Evolutionary conservation across 2,797 vertebrate genomes (phyloP).

Genomic region (Neosilurus mollespiculum): DNA sequence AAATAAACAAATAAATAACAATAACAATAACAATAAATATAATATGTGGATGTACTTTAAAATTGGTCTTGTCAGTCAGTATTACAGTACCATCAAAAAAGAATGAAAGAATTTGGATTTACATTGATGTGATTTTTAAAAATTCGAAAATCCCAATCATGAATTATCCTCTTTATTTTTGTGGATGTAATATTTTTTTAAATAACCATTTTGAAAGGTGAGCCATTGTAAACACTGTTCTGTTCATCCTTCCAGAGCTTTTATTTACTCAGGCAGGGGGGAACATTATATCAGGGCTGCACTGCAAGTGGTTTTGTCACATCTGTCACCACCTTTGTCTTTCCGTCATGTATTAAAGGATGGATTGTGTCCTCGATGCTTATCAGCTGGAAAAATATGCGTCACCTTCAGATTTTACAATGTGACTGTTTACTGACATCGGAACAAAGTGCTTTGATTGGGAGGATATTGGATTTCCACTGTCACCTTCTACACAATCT

Average conservation of each 20-base stretch:
- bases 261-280: constrained; percentile 1
- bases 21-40: no score
- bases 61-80: not conserved
- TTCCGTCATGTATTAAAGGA: constrained; percentile 12
- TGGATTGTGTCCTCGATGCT: constrained; percentile 7
- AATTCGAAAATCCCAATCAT: not conserved
- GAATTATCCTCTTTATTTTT: not conserved
- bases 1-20: no score
- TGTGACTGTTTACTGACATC: constrained; percentile 20
- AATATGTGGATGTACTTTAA: not conserved
- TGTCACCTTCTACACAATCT: not conserved
- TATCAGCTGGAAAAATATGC: constrained; percentile 21
- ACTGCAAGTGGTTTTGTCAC: constrained; percentile 5
- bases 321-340: constrained; percentile 37
- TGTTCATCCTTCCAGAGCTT: not conserved
- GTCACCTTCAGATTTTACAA: constrained; percentile 21
- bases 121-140: no score
- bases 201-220: not conserved
- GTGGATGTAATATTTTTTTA: no score
- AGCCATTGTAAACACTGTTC: not conserved
- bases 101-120: not conserved
- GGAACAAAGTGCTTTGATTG: constrained; percentile 27
- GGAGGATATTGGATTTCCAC: constrained; percentile 43
- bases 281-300: not conserved
- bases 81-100: not conserved